Evolutionary conservation across 2,888 invertebrate genomes (phyloP).

Genomic region (Phasia obesa): DNA sequence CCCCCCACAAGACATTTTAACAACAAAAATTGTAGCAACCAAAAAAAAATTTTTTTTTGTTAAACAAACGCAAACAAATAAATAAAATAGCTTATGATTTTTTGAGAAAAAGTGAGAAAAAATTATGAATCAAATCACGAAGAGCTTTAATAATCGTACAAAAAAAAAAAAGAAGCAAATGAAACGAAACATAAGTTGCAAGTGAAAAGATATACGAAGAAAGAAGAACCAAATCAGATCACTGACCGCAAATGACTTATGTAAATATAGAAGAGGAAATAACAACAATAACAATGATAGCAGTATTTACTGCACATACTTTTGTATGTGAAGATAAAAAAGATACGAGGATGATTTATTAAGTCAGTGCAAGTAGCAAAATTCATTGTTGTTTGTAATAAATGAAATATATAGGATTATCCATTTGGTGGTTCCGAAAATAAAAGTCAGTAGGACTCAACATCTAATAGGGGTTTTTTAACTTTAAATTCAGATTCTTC

Average conservation of each 20-base stretch:
- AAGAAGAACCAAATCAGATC: constrained; percentile 76
- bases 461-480: too few species aligned
- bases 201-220: constrained; percentile 58
- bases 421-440: too few species aligned
- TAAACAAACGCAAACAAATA: not conserved
- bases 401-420: too few species aligned
- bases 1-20: constrained; percentile 8
- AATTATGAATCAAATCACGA: constrained; percentile 30
- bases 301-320: constrained; percentile 22
- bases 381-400: too few species aligned
- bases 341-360: not conserved
- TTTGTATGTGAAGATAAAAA: constrained; percentile 13
- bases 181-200: constrained; percentile 13
- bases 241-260: constrained; percentile 76
- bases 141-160: constrained; percentile 31
- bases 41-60: not conserved
- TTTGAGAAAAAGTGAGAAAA: constrained; percentile 32
- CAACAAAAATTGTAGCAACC: not conserved
- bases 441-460: too few species aligned
- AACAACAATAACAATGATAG: constrained; percentile 41
- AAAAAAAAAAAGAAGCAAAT: constrained; percentile 14
- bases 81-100: not conserved
- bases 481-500: too few species aligned
- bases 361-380: not conserved
- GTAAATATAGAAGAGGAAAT: constrained; percentile 63